A percentile compares a stretch with the other conserved stretches of the same genome.
phyloP scores from a whole-genome alignment of 2,888 invertebrate genomes.

The Cosmia pyralina region DNA sequence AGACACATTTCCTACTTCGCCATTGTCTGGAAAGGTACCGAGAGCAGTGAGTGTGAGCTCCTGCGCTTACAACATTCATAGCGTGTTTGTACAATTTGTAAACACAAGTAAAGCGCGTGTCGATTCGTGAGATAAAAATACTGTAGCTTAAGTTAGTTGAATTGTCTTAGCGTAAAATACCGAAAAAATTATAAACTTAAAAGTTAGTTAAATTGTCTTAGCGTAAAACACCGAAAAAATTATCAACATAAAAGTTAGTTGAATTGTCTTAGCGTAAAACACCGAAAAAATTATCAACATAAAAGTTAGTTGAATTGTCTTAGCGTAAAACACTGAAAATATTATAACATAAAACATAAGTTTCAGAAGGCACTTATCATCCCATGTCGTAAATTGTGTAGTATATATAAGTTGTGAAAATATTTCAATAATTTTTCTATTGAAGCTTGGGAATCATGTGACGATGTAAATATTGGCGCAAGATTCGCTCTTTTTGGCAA shows the following conservation, averaged over 20 bases:
- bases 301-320: not conserved
- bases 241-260: not conserved
- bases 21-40: too few species aligned
- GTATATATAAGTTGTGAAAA: not conserved
- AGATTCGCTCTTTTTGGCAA: conserved; percentile 6
- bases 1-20: too few species aligned
- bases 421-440: not conserved
- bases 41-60: too few species aligned
- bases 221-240: not conserved
- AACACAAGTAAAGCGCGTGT: too few species aligned
- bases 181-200: not conserved
- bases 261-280: not conserved
- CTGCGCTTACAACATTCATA: too few species aligned
- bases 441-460: not conserved
- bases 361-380: not conserved
- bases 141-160: not conserved
- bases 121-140: too few species aligned
- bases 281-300: not conserved
- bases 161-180: not conserved
- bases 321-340: not conserved
- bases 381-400: not conserved
- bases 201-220: not conserved
- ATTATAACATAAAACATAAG: not conserved
- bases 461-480: conserved; percentile 12
- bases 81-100: too few species aligned